Base-by-base conservation (phyloP, 2,797 vertebrate genomes). In the Myiotriccus ornatus region DNA sequence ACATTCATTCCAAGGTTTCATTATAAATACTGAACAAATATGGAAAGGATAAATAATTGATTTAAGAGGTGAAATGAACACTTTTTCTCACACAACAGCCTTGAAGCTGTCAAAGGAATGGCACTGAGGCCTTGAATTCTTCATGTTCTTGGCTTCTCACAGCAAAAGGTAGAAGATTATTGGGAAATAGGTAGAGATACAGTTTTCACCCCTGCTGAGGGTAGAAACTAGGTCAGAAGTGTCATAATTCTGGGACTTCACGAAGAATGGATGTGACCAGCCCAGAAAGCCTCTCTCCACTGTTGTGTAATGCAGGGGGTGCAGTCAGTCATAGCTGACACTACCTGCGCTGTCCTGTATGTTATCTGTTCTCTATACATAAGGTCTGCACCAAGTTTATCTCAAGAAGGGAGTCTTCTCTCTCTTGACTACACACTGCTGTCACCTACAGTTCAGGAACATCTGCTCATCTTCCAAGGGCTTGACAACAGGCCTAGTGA, bases 371-470 rank as follows among this genome's bases (percentile, higher is more conserved):
- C 34, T 43, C 27, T 15, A 49, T 25, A 37, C 9, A 7, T 4
- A 32, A 62, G 32, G 13, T 32, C 43, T 59, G 23, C 13, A 59
- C 53, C 47, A 23, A 19, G 28, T 22, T 37, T 12, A 15, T 14
- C 85, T 64, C 18, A 30, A 35, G 28, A 55, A 11, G 14, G 0
- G 0, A 55, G 39, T 28, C 47, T 74, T 44, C 53, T 69, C 65
- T 23, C 50, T 57, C 18, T 41, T 83, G 32, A 68, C 44, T 67
- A 32, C 23, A 47, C 75, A 7, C 64, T 94, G 82, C 79, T 89
- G 85, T 89, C 87, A 85, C 69, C 44, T 63, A 34, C 44, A 89
- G 89, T 14, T 78, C 77, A 89, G 75, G 22, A 93, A 24, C 44
- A 60, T 17, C 49, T 87, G 71, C 67, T 76, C 34, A 35, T 32